Percentiles rank a stretch among this genome's conserved stretches.
Evolutionary conservation across 2,888 invertebrate species (phyloP).

Genomic region (Phragmatobia fuliginosa): DNA sequence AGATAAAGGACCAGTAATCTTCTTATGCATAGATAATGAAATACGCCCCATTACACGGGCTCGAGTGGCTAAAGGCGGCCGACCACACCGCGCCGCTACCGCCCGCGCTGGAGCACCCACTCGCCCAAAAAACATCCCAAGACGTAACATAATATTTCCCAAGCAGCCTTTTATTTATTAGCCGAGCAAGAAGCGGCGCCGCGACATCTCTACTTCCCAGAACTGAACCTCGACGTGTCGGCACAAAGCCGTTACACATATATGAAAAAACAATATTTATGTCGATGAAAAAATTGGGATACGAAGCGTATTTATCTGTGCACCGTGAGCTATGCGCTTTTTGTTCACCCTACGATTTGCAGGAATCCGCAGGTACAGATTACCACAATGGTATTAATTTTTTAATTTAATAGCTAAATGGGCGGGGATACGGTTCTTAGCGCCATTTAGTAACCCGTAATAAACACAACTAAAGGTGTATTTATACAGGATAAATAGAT

Average conservation of each 20-base stretch:
- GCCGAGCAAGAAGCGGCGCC: constrained; percentile 78
- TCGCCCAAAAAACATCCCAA: constrained; percentile 77
- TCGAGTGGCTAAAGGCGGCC: constrained; percentile 73
- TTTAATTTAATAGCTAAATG: constrained; percentile 67
- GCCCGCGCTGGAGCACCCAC: constrained; percentile 68
- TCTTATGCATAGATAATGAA: constrained; percentile 60
- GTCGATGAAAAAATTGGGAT: constrained; percentile 83
- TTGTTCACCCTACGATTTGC: constrained; percentile 78
- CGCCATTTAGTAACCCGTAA: constrained; percentile 29
- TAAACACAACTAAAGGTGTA: background rate
- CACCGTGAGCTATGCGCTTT: constrained; percentile 80
- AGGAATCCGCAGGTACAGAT: constrained; percentile 81
- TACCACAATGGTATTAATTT: constrained; percentile 74
- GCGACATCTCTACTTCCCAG: constrained; percentile 82
- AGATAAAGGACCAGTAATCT: constrained; percentile 54
- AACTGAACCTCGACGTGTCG: constrained; percentile 78
- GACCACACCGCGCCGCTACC: constrained; percentile 68
- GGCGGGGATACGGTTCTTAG: constrained; percentile 67
- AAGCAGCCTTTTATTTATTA: constrained; percentile 85
- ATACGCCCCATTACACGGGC: constrained; percentile 69
- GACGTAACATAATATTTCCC: constrained; percentile 86
- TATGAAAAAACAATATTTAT: constrained; percentile 85
- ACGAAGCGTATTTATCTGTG: constrained; percentile 78
- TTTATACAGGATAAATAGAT: background rate
- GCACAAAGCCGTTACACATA: constrained; percentile 82